A percentile compares a stretch with the other conserved stretches of the same genome.
These are phyloP conservation scores for Vidua chalybeata DNA, from an alignment of 2,113 vertebrate genomes.

Conservation along the genomic window DNA sequence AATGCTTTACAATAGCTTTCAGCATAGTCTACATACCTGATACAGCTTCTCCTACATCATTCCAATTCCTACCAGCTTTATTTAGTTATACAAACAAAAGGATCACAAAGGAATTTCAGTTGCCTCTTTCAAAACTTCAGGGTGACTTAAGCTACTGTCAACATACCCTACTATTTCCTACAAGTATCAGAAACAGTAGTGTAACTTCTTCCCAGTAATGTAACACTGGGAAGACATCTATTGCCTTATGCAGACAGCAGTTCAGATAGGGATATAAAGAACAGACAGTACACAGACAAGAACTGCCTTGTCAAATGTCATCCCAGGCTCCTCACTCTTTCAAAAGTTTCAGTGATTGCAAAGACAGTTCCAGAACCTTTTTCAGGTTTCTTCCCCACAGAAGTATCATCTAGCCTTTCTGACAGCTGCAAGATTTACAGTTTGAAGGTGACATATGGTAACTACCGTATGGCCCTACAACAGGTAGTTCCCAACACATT, in stretches of 20 bases:
- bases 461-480: background rate
- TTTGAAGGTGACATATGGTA: background rate
- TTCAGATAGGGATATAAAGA: background rate
- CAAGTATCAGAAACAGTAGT: background rate
- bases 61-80: background rate
- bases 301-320: background rate
- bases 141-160: background rate
- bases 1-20: background rate
- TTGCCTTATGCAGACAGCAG: background rate
- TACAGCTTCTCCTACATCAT: background rate
- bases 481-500: background rate
- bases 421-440: background rate
- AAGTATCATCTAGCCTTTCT: background rate
- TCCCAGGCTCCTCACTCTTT: background rate
- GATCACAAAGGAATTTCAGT: background rate
- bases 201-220: background rate
- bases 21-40: background rate
- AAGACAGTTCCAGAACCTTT: slow-evolving; percentile 9
- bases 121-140: background rate
- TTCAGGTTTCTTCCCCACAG: background rate
- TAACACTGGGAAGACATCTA: background rate
- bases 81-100: background rate
- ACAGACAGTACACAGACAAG: background rate
- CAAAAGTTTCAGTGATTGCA: background rate
- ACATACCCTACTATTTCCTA: background rate